Conservation (phyloP, 2,797 vertebrate species). For the Manis crassicaudata region DNA sequence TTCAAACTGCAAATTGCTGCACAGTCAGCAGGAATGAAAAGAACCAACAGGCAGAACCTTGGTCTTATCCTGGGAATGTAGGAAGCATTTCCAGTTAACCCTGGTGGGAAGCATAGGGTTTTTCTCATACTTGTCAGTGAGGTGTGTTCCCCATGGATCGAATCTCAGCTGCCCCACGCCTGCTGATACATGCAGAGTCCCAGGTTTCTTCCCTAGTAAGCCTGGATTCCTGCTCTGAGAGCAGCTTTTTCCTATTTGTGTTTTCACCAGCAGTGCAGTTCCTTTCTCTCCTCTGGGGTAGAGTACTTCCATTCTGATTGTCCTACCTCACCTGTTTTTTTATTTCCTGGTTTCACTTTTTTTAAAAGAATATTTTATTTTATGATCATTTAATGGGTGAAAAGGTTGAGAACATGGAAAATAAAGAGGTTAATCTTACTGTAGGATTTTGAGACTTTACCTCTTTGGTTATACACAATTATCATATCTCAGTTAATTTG, state of each 20-base stretch:
- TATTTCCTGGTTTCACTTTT: neutral
- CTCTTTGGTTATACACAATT: neutral
- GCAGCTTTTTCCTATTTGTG: neutral
- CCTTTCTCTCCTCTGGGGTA: neutral
- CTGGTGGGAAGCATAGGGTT: too few relatives aligned
- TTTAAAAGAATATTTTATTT: neutral
- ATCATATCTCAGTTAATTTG: slow-evolving; percentile 46
- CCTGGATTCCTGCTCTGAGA: neutral
- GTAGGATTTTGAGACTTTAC: slow-evolving; percentile 14
- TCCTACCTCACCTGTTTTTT: neutral
- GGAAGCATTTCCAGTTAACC: neutral
- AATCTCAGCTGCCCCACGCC: neutral
- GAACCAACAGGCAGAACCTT: neutral
- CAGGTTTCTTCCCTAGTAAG: neutral
- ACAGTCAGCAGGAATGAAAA: neutral
- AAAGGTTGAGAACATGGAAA: slow-evolving; percentile 36
- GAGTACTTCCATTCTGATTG: neutral
- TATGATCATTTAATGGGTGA: neutral
- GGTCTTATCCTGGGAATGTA: neutral
- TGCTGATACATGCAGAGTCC: neutral
- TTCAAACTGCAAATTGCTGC: neutral
- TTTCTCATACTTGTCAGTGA: neutral
- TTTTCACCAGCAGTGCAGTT: neutral
- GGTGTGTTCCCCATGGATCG: too few relatives aligned
- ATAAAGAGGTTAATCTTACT: slow-evolving; percentile 47